phyloP scores from a whole-genome alignment of 1,140 invertebrate genomes.

The Diabrotica undecimpunctata region DNA sequence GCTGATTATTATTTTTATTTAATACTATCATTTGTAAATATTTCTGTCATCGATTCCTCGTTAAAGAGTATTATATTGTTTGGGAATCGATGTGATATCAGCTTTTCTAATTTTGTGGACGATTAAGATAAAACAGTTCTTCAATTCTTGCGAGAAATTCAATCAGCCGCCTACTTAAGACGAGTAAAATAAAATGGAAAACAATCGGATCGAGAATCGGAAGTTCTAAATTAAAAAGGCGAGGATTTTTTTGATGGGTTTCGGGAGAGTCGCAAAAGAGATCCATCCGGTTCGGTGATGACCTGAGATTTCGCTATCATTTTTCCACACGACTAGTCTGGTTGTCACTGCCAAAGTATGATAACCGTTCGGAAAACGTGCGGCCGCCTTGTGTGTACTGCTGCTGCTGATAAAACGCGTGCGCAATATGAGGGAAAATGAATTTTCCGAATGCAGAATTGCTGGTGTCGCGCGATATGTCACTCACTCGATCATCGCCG shows the following conservation, averaged over 20 bases:
- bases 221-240: not conserved
- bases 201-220: not conserved
- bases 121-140: no score
- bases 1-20: no score
- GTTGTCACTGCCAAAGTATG: slow-evolving; percentile 26
- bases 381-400: slow-evolving; percentile 28
- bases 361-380: slow-evolving; percentile 25
- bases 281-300: not conserved
- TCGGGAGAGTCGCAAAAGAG: slow-evolving; percentile 2
- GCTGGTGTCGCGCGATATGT: slow-evolving; percentile 42
- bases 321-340: slow-evolving; percentile 32
- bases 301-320: slow-evolving; percentile 27
- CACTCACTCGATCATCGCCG: slow-evolving; percentile 45
- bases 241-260: not conserved
- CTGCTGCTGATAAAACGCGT: slow-evolving; percentile 26
- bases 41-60: no score
- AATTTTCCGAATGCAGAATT: slow-evolving; percentile 22
- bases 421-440: slow-evolving; percentile 7
- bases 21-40: no score
- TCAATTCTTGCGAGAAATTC: no score
- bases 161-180: no score
- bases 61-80: no score
- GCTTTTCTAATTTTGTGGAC: no score
- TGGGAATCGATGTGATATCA: no score
- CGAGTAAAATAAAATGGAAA: no score